These are phyloP conservation scores for Ectemnius continuus DNA, from an alignment of 2,888 invertebrate species.

Conservation along the genomic window DNA sequence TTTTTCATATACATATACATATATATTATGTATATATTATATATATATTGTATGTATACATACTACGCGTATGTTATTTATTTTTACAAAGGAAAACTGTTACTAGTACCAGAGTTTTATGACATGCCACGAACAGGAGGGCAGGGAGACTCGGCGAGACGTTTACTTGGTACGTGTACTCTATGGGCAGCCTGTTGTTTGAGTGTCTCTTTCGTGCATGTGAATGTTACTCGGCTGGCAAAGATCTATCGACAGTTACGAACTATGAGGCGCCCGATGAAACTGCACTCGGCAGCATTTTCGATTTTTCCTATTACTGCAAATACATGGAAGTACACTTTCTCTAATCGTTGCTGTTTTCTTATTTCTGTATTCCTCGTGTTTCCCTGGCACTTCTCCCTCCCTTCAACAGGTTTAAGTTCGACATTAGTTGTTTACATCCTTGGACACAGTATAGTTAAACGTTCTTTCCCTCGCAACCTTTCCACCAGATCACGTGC, in stretches of 20 bases:
- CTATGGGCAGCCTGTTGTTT: no score
- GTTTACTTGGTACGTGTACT: conserved; percentile 10
- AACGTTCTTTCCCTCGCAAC: no score
- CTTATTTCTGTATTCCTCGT: no score
- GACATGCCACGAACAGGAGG: conserved; percentile 32
- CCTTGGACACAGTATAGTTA: no score
- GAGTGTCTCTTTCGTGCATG: conserved; percentile 19
- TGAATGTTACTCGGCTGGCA: conserved; percentile 10
- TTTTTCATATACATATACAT: conserved; percentile 48
- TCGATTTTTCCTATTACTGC: conserved; percentile 32
- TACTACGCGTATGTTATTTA: conserved; percentile 45
- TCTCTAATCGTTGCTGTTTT: no score
- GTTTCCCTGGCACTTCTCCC: no score
- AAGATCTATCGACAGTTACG: background rate
- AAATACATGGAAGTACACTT: no score
- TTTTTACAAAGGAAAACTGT: conserved; percentile 45
- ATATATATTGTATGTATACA: conserved; percentile 46
- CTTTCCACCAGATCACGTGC: no score
- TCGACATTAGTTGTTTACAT: no score
- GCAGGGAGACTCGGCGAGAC: conserved; percentile 21
- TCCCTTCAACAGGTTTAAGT: no score
- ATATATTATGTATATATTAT: conserved; percentile 37
- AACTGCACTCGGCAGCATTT: background rate
- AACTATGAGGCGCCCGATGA: background rate
- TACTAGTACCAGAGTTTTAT: conserved; percentile 44